Evolutionary conservation across 2,113 vertebrate species (phyloP), one percentile per base, ranked within the genome.

Genomic region (Willisornis vidua): DNA sequence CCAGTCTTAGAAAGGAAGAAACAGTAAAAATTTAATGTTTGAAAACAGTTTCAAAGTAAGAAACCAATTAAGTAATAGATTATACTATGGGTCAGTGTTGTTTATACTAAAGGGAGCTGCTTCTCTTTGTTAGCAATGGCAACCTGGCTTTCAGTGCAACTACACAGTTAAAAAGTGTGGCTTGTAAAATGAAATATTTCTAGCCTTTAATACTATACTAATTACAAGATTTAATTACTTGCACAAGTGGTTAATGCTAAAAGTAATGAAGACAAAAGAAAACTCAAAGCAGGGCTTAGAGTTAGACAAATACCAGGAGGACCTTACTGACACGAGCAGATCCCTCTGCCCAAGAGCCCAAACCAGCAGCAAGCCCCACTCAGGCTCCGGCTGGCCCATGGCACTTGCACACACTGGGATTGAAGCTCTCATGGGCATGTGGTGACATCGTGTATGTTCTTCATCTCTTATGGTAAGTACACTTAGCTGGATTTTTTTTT

Each of bases 41-140:
- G 19, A 93, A 90, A 58, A 28, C 9, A 67, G 41, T 75, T 90
- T 84, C 49, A 78, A 88, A 93, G 26, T 78, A 75, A 93, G 85
- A 72, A 84, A 72, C 7, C 65, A 65, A 49, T 71, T 90, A 92
- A 75, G 12, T 68, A 43, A 73, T 8, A 85, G 12, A 88, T 89
- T 54, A 45, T 28, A 62, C 46, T 57, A 81, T 41, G 28, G 61
- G 61, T 10, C 0, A 52, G 43, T 72, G 73, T 13, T 65, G 18
- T 83, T 92, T 77, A 57, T 17, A 14, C 6, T 65, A 58, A 67
- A 63, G 18, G 24, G 45, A 93, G 48, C 10, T 61, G 2, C 65
- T 89, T 80, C 41, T 45, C 7, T 33, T 35, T 52, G 12, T 86
- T 52, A 61, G 45, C 25, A 87, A 58, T 4, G 54, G 68, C 37